Base-by-base conservation (phyloP, 2,113 vertebrate genomes). In the Grammomys surdaster region DNA sequence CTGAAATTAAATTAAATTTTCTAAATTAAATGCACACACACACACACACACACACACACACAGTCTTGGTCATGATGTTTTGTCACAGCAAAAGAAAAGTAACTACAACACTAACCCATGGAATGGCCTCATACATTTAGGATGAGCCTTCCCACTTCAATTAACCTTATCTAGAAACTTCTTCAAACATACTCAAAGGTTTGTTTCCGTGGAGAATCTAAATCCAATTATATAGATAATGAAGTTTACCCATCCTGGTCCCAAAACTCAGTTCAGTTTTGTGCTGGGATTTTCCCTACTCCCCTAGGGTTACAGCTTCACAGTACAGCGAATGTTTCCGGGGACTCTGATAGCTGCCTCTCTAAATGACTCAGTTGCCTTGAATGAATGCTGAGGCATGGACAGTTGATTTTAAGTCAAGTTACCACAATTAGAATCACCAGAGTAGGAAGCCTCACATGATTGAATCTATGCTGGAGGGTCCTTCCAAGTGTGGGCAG, bases 241-340 rank as follows among this genome's bases (percentile, higher is more conserved):
- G 26, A 86, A 67, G 17, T 48, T 67, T 31, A 67, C 46, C 40
- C 82, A 67, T 48, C 6, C 7, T 14, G 7, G 22, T 56, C 65
- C 36, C 6, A 13, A 65, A 80, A 67, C 75, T 54, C 22, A 40
- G 63, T 88, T 69, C 33, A 58, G 2, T 90, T 78, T 89, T 77
- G 51, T 67, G 20, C 82, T 58, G 82, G 65, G 48, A 40, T 91
- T 95, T 95, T 56, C 92, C 56, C 13, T 31, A 26, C 2, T 76
- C 54, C 22, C 19, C 77, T 10, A 63, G 20, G 70, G 56, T 19
- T 72, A 0, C 36, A 58, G 77, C 67, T 96, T 89, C 54, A 46
- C 36, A 63, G 26, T 73, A 48, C 12, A 63, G 22, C 65, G 73
- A 43, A 65, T 51, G 77, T 13, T 77, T 91, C 58, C 16, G 43